Conservation (phyloP, 2,888 invertebrate genomes). For the Eustalomyia histrio region DNA sequence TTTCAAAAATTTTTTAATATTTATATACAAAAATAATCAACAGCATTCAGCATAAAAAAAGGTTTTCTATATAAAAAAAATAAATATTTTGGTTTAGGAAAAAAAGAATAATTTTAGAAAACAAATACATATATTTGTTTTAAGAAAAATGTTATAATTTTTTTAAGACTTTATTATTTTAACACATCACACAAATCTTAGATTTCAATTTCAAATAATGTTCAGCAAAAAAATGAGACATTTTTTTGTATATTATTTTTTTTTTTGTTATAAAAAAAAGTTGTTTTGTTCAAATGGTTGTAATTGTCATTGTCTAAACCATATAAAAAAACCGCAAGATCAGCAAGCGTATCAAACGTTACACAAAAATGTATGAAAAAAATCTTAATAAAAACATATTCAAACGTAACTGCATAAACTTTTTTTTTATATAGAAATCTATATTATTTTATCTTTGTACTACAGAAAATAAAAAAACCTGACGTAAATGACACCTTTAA, state of each 20-base stretch:
- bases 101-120: too few species aligned
- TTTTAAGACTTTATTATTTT: conserved; percentile 22
- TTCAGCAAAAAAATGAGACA: conserved; percentile 46
- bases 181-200: conserved; percentile 73
- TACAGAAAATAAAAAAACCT: conserved; percentile 44
- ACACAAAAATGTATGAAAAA: conserved; percentile 55
- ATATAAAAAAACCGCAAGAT: conserved; percentile 68
- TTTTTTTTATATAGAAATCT: conserved; percentile 34
- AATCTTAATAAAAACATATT: conserved; percentile 26
- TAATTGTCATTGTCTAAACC: conserved; percentile 62
- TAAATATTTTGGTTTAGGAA: neutral
- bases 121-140: too few species aligned
- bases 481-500: conserved; percentile 65
- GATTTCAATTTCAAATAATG: conserved; percentile 68
- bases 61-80: neutral
- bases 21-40: too few species aligned
- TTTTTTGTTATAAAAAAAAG: conserved; percentile 3
- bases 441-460: conserved; percentile 3
- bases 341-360: conserved; percentile 72
- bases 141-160: conserved; percentile 1
- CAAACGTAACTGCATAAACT: conserved; percentile 51
- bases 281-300: conserved; percentile 25
- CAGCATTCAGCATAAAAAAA: neutral
- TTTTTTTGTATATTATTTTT: conserved; percentile 10
- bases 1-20: conserved; percentile 14